These are phyloP conservation scores for Thamnophis elegans DNA, from an alignment of 2,797 vertebrate species.

Conservation along the genomic window DNA sequence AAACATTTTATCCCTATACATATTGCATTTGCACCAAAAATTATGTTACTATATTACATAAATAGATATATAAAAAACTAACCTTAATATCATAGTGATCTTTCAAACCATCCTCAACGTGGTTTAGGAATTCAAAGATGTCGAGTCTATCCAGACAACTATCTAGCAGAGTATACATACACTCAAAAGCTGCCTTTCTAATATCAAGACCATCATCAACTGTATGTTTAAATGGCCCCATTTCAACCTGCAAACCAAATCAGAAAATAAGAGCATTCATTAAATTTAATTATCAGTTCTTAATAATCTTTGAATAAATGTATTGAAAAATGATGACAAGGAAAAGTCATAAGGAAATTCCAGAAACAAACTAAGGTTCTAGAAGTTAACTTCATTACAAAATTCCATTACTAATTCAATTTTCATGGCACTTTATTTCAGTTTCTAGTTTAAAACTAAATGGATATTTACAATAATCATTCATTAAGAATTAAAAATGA, in stretches of 20 bases:
- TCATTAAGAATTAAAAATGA: background rate
- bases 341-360: background rate
- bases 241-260: conserved; percentile 81
- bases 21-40: background rate
- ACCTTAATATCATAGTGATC: conserved; percentile 95
- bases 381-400: background rate
- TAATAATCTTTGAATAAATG: background rate
- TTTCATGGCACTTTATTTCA: background rate
- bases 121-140: conserved; percentile 92
- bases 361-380: background rate
- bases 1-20: background rate
- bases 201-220: conserved; percentile 89
- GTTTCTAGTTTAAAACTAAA: background rate
- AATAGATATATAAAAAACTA: conserved; percentile 43
- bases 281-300: conserved; percentile 7
- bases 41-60: background rate
- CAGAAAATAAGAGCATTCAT: conserved; percentile 5
- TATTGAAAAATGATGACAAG: background rate
- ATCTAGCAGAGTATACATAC: conserved; percentile 90
- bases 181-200: conserved; percentile 89
- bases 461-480: background rate
- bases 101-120: conserved; percentile 90
- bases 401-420: background rate
- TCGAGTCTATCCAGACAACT: conserved; percentile 90
- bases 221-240: conserved; percentile 91